phyloP scores from a whole-genome alignment of 2,888 invertebrate genomes.

The Platycnemis pennipes region DNA sequence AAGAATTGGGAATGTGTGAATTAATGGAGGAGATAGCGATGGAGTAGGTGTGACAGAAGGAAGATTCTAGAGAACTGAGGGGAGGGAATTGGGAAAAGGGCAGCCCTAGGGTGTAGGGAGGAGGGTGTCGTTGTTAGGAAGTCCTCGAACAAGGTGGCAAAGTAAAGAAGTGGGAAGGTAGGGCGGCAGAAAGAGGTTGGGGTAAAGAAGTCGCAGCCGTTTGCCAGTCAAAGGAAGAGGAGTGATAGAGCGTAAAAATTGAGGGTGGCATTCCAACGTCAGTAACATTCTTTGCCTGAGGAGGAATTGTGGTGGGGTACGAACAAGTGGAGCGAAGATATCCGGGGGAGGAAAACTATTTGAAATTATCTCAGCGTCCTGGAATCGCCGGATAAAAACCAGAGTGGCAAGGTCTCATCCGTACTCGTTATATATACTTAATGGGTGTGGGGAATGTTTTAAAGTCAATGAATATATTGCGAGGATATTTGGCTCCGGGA shows the following conservation, averaged over 20 bases:
- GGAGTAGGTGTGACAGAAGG: background rate
- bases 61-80: background rate
- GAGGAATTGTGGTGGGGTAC: background rate
- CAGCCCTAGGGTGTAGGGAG: background rate
- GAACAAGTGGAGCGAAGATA: background rate
- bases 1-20: background rate
- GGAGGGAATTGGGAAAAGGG: background rate
- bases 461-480: no score
- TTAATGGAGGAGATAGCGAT: constrained; percentile 24
- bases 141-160: background rate
- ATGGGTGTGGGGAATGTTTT: no score
- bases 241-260: background rate
- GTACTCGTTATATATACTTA: background rate
- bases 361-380: background rate
- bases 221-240: background rate
- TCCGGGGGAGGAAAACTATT: background rate
- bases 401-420: background rate
- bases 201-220: background rate
- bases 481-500: no score
- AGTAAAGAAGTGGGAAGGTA: background rate
- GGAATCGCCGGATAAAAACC: background rate
- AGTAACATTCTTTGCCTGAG: background rate
- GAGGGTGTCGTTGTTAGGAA: background rate
- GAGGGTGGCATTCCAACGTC: background rate
- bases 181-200: background rate